A percentile compares a stretch with the other conserved stretches of the same genome.
phyloP scores from a whole-genome alignment of 1,140 invertebrate genomes.

The Achroia grisella region DNA sequence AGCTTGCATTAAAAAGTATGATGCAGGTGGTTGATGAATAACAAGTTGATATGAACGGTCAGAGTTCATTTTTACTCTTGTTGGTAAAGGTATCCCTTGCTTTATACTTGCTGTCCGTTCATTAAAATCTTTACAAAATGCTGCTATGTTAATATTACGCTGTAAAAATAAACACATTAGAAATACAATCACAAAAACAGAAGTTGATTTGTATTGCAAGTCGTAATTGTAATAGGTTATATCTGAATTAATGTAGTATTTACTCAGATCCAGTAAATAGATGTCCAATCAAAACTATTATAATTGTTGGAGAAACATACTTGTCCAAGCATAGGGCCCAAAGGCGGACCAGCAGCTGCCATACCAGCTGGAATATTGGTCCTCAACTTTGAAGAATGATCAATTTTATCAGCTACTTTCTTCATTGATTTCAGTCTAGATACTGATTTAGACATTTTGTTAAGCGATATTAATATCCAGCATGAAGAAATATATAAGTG shows the following conservation, averaged over 20 bases:
- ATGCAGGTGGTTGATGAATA: constrained; percentile 89
- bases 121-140: constrained; percentile 99
- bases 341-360: constrained; percentile 89
- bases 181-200: no score
- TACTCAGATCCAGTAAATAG: no score
- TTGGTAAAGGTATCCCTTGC: constrained; percentile 92
- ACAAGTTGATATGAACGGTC: constrained; percentile 90
- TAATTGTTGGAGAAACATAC: constrained; percentile 72
- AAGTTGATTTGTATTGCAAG: no score
- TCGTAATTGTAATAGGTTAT: no score
- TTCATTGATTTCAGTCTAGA: constrained; percentile 79
- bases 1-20: constrained; percentile 95
- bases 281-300: no score
- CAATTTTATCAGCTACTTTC: constrained; percentile 81
- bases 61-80: constrained; percentile 85
- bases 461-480: no score
- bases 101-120: constrained; percentile 94
- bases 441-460: constrained; percentile 83
- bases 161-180: no score
- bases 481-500: no score
- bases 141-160: constrained; percentile 95
- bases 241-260: no score
- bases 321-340: constrained; percentile 94
- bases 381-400: constrained; percentile 81
- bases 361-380: constrained; percentile 90